A percentile compares a stretch with the other conserved stretches of the same genome.
Evolutionary conservation across 2,888 invertebrate genomes (phyloP).

Genomic region (Ophraella communa): DNA sequence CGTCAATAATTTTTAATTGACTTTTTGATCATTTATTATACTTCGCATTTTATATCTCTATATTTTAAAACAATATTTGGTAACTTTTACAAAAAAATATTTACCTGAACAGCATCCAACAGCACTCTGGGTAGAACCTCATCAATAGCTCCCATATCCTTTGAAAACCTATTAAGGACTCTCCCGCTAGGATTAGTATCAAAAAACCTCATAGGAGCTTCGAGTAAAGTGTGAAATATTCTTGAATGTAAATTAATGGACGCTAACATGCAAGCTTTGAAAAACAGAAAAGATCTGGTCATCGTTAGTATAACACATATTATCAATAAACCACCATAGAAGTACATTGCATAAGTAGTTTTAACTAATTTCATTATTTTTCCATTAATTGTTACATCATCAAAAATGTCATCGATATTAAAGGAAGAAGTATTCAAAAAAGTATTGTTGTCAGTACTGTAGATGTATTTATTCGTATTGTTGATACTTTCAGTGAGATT

Average conservation of each 20-base stretch:
- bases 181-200: slow-evolving; percentile 82
- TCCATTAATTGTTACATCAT: slow-evolving; percentile 2
- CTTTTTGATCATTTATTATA: no score
- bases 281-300: slow-evolving; percentile 72
- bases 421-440: neutral
- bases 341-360: slow-evolving; percentile 44
- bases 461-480: neutral
- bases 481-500: neutral
- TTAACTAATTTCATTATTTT: slow-evolving; percentile 29
- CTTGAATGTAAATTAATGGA: slow-evolving; percentile 76
- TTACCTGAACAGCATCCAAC: slow-evolving; percentile 68
- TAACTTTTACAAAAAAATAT: no score
- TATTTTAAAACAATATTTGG: neutral
- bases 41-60: no score
- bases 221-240: slow-evolving; percentile 77
- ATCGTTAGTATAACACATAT: slow-evolving; percentile 67
- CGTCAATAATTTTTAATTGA: no score
- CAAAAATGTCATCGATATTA: slow-evolving; percentile 8
- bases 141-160: slow-evolving; percentile 82
- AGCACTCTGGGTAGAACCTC: slow-evolving; percentile 72
- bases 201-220: slow-evolving; percentile 72
- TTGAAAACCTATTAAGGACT: slow-evolving; percentile 81
- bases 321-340: slow-evolving; percentile 66
- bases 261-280: slow-evolving; percentile 76
- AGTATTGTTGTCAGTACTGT: neutral